These are phyloP conservation scores for Numida meleagris DNA, from an alignment of 2,113 vertebrate genomes.

Conservation along the genomic window DNA sequence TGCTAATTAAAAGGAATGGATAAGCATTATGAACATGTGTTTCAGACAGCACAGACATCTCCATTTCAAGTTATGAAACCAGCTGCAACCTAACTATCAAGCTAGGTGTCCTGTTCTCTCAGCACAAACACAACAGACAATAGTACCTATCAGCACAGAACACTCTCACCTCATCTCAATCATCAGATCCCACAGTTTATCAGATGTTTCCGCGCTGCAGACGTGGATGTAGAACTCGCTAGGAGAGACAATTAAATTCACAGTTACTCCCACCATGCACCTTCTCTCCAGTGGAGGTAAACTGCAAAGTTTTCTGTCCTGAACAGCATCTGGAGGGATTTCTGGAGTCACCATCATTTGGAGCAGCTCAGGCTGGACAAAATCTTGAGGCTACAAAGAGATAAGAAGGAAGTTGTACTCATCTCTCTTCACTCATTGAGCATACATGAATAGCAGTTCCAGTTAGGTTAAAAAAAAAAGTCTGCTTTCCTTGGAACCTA, in stretches of 20 bases:
- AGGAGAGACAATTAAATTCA: slow-evolving; percentile 85
- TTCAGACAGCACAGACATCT: neutral
- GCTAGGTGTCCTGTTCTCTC: neutral
- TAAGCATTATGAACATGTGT: rapidly evolving
- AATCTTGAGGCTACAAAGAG: slow-evolving; percentile 60
- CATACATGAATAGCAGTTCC: neutral
- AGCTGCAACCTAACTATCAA: neutral
- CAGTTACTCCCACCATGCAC: slow-evolving; percentile 81
- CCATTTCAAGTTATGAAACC: neutral
- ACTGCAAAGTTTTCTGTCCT: slow-evolving; percentile 76
- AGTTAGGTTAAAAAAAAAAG: neutral
- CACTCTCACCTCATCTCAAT: slow-evolving; percentile 89
- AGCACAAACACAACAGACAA: rapidly evolving
- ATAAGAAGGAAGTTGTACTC: neutral
- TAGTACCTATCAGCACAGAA: rapidly evolving
- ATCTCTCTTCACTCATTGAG: neutral
- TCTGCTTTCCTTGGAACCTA: neutral
- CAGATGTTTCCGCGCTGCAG: slow-evolving; percentile 74
- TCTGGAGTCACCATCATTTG: slow-evolving; percentile 17
- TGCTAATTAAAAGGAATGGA: neutral
- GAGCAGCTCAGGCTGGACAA: slow-evolving; percentile 26
- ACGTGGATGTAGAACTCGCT: slow-evolving; percentile 88
- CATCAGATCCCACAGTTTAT: slow-evolving; percentile 88
- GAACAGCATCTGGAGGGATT: slow-evolving; percentile 87
- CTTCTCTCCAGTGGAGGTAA: slow-evolving; percentile 70